These are phyloP conservation scores for Cheilosia grossa DNA, from an alignment of 2,888 invertebrate species.

Conservation along the genomic window DNA sequence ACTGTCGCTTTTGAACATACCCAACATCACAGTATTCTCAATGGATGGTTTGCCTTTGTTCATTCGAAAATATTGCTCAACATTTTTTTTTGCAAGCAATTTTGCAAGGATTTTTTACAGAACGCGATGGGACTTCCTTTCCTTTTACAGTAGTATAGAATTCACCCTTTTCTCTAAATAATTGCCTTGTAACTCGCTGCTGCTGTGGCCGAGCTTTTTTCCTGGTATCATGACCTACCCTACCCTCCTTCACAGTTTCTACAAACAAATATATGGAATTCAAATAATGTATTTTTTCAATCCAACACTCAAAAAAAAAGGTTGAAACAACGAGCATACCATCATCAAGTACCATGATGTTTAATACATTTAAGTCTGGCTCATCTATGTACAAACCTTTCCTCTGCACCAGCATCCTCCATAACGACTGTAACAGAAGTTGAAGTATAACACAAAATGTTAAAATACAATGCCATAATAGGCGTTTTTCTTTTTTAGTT, in stretches of 20 bases:
- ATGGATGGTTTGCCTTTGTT: not conserved
- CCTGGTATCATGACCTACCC: too few species aligned
- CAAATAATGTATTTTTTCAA: too few species aligned
- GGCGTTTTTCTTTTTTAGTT: too few species aligned
- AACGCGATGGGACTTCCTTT: not conserved
- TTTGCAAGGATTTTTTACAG: not conserved
- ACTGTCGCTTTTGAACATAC: not conserved
- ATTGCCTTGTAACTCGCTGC: not conserved
- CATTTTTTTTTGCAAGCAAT: not conserved
- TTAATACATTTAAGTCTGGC: not conserved
- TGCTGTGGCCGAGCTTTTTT: too few species aligned
- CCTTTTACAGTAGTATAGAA: not conserved
- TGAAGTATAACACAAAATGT: not conserved
- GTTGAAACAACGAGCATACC: too few species aligned
- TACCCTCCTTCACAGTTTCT: too few species aligned
- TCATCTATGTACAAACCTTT: not conserved
- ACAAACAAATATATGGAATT: not conserved
- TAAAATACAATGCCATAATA: not conserved
- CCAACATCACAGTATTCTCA: not conserved
- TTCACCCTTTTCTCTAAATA: constrained; percentile 1
- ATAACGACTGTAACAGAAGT: not conserved
- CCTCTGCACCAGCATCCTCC: not conserved
- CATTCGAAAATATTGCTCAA: constrained; percentile 15
- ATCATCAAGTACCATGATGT: not conserved
- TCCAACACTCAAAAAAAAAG: not conserved